A percentile compares a stretch with the other conserved stretches of the same genome.
These are phyloP conservation scores for Microplitis mediator DNA, from an alignment of 1,140 invertebrate species.

Conservation along the genomic window DNA sequence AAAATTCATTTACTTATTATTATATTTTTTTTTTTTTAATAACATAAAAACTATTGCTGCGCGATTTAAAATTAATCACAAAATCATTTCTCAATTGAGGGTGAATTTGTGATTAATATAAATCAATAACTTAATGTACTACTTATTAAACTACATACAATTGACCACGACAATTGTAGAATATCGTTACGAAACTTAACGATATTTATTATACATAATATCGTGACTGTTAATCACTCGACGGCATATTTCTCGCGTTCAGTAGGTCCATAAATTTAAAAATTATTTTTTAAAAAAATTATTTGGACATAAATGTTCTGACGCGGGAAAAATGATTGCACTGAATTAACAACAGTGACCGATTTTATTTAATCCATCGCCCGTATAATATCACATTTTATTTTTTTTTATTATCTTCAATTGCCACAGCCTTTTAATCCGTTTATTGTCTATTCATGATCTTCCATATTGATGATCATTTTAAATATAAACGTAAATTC, in stretches of 20 bases:
- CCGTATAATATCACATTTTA: not conserved
- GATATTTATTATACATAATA: constrained; percentile 7
- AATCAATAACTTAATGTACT: constrained; percentile 18
- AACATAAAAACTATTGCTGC: not conserved
- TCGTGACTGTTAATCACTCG: constrained; percentile 13
- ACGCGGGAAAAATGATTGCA: constrained; percentile 20
- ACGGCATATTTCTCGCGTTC: not conserved
- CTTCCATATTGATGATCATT: not conserved
- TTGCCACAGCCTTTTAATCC: not conserved
- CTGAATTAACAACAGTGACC: constrained; percentile 19
- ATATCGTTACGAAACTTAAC: not conserved
- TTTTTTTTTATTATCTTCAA: not conserved
- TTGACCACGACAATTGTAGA: constrained; percentile 14
- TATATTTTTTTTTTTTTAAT: not conserved
- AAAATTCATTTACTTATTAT: not conserved
- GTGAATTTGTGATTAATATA: constrained; percentile 2
- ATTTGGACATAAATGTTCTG: not conserved
- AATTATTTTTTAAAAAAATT: not conserved
- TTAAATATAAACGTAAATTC: not conserved
- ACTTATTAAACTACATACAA: constrained; percentile 4
- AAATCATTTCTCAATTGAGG: not conserved
- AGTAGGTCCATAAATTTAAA: not conserved
- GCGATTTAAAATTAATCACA: not conserved
- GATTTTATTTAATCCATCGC: not conserved
- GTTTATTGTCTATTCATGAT: no score